Conservation (phyloP, 2,888 invertebrate genomes). For the Electrophaes corylata region DNA sequence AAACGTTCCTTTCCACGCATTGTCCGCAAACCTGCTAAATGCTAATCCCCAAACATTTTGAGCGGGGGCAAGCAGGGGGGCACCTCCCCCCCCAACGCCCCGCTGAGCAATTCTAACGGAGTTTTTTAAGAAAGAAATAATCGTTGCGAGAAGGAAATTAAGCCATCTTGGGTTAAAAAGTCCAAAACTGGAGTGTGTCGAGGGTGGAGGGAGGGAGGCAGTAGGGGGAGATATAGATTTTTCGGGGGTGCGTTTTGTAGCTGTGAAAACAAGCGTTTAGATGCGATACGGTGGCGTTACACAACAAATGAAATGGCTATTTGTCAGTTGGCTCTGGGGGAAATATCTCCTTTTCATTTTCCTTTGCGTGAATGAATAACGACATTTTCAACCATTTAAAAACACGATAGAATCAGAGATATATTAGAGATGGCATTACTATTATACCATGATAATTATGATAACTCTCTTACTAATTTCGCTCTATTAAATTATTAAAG, state of each 20-base stretch:
- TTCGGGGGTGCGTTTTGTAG: slow-evolving; percentile 62
- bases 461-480: too few relatives aligned
- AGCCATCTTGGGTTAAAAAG: slow-evolving; percentile 80
- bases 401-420: too few relatives aligned
- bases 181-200: slow-evolving; percentile 64
- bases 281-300: slow-evolving; percentile 47
- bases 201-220: slow-evolving; percentile 36
- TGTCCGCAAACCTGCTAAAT: slow-evolving; percentile 58
- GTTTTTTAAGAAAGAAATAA: slow-evolving; percentile 70
- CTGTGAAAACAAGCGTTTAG: slow-evolving; percentile 66
- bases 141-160: slow-evolving; percentile 72
- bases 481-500: too few relatives aligned
- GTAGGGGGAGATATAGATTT: slow-evolving; percentile 64
- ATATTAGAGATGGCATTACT: too few relatives aligned
- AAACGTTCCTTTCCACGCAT: slow-evolving; percentile 48
- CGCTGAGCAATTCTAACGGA: slow-evolving; percentile 64
- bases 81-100: slow-evolving; percentile 36
- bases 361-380: neutral
- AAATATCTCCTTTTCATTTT: slow-evolving; percentile 12
- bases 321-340: slow-evolving; percentile 10
- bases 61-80: slow-evolving; percentile 35
- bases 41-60: slow-evolving; percentile 57
- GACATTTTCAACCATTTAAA: neutral
- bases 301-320: slow-evolving; percentile 32
- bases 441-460: too few relatives aligned